Evolutionary conservation across 2,888 invertebrate species (phyloP), one percentile per base, ranked within the genome.

Genomic region (Limenitis camilla): DNA sequence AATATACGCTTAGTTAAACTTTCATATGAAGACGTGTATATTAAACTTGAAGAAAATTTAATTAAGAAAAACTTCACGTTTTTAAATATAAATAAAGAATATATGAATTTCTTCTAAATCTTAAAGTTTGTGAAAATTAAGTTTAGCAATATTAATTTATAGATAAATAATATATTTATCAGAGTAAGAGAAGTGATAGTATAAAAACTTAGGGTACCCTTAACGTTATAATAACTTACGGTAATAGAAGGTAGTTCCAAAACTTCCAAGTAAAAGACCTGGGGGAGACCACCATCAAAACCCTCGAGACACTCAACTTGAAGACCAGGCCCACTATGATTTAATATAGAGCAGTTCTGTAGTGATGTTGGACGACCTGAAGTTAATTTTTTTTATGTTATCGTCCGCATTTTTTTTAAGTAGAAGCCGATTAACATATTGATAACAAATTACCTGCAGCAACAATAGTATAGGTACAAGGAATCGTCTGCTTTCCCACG

Each of bases 241-340:
- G 71, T 68, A 46, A 92, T 76, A 32, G 90, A 89, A 7, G 92
- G 92, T 56, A 93, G 75, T 69, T 94, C 93, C 44, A 94, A 83
- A 44, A 94, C 89, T 74, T 94, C 94, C 89, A 95, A 90, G 65
- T 92, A 89, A 78, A 96, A 96, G 62, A 90, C 90, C 77, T 96
- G 96, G 4, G 93, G 93, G 44, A 96, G 84, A 4, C 95, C 96
- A 33, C 96, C 96, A 69, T 95, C 94, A 74, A 94, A 94, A 47
- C 94, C 93, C 72, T 95, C 95, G 49, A 90, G 80, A 75, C 96
- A 96, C 53, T 94, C 93, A 52, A 96, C 93, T 70, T 92, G 91
- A 44, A 86, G 56, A 0, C 71, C 69, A 0, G 70, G 65, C 44
- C 90, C 88, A 49, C 94, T 96, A 80, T 95, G 94, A 81, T 96